Evolutionary conservation across 2,113 vertebrate genomes (phyloP).

Genomic region (Alligator sinensis): DNA sequence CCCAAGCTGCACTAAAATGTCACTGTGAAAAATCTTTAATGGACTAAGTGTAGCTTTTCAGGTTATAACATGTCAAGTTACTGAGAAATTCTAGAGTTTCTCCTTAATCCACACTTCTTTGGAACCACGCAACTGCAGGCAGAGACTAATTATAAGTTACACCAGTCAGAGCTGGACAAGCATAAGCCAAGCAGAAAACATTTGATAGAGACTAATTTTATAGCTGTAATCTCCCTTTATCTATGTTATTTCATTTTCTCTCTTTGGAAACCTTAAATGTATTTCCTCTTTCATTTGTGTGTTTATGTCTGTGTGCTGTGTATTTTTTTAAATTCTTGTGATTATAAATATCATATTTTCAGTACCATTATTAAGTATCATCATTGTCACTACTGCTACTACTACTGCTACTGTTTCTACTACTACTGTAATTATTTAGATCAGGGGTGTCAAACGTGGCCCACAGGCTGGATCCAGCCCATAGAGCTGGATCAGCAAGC

Average conservation of each 20-base stretch:
- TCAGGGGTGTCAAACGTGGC: background rate
- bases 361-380: background rate
- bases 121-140: conserved; percentile 88
- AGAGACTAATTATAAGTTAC: conserved; percentile 94
- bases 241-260: conserved; percentile 53
- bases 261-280: background rate
- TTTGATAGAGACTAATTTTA: conserved; percentile 81
- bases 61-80: conserved; percentile 97
- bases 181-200: conserved; percentile 86
- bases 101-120: conserved; percentile 85
- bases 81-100: conserved; percentile 92
- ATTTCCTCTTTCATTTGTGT: background rate
- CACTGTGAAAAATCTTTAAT: conserved; percentile 98
- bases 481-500: no score
- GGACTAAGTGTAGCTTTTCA: conserved; percentile 99
- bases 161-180: conserved; percentile 87
- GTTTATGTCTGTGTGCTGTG: background rate
- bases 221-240: conserved; percentile 53
- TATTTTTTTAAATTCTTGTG: conserved; percentile 27
- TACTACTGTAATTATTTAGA: background rate
- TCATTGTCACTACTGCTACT: background rate
- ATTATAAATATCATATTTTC: background rate
- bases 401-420: background rate
- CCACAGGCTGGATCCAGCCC: no score
- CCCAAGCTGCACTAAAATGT: conserved; percentile 95